Base-by-base conservation (phyloP, 2,113 vertebrate genomes). In the Ovis canadensis region DNA sequence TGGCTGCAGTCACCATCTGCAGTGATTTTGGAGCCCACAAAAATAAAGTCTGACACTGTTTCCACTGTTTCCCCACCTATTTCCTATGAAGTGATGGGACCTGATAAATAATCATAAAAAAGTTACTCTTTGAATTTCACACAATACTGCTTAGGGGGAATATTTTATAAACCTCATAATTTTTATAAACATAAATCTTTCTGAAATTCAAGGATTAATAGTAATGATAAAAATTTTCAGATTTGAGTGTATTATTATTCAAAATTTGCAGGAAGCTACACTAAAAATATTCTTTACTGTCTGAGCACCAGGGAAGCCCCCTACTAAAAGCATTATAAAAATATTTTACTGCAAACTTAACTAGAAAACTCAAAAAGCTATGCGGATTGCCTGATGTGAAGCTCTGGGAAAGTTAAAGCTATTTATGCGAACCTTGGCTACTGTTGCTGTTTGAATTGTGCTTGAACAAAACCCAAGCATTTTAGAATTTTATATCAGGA, bases 401-500 rank as follows among this genome's bases (percentile, higher is more conserved):
- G 11, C 93, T 97, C 83, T 43, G 31, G 74, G 94, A 52, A 96
- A 33, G 52, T 45, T 25, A 64, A 60, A 48, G 43, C 14, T 91
- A 74, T 91, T 95, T 96, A 31, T 36, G 23, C 5, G 36, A 90
- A 96, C 57, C n/a, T 59, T 96, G 95, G 93, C 89, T 96, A 33
- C 9, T 88, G 93, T 90, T 43, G 7, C 21, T 98, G 27, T 95
- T 95, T 92, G 40, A 21, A 52, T 81, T 89, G n/a, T 74, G 6
- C 7, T 52, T 92, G 95, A 96, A 92, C 15, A 55, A 93, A 90
- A 95, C 80, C 91, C 98, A 98, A 90, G 11, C 27, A 13, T 90
- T 90, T 85, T 36, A 93, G 74, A 94, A 93, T 93, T 98, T 97
- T 89, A 57, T 81, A 90, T 96, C 27, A 45, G 60, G 88, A 96